A percentile compares a stretch with the other conserved stretches of the same genome.
Conservation (phyloP, 2,113 vertebrate species). For the Corythornis vintsioides region DNA sequence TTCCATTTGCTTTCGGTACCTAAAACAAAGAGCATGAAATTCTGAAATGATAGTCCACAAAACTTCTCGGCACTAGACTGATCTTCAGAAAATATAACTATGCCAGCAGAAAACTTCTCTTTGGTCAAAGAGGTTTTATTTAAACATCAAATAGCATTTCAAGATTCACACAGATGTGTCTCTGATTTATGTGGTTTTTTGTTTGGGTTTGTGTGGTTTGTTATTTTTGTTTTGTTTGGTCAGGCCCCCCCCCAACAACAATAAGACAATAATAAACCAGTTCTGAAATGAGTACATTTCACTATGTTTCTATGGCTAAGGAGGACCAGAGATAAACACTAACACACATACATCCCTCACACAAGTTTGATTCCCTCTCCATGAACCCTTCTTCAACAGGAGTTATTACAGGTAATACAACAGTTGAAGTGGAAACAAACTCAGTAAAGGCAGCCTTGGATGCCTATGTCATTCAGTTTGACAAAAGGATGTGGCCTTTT, state of each 20-base stretch:
- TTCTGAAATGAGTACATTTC: neutral
- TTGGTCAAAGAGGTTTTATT: neutral
- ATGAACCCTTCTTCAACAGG: neutral
- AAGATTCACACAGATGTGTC: neutral
- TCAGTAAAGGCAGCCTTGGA: neutral
- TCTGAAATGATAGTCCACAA: neutral
- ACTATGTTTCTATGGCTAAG: neutral
- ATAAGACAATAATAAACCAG: neutral
- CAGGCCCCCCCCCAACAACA: too few species aligned
- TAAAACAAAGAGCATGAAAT: slow-evolving; percentile 36
- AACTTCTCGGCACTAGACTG: neutral
- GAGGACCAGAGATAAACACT: neutral
- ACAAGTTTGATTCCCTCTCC: neutral
- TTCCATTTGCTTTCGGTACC: slow-evolving; percentile 99
- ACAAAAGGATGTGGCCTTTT: neutral
- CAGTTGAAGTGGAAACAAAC: neutral
- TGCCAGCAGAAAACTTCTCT: neutral
- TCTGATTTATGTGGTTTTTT: too few species aligned
- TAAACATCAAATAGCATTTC: neutral
- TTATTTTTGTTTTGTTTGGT: neutral
- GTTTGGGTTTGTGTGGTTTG: neutral
- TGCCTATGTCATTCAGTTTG: neutral
- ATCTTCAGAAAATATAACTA: neutral
- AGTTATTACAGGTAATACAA: neutral
- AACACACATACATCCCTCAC: neutral